A percentile compares a stretch with the other conserved stretches of the same genome.
These are phyloP conservation scores for Caenorhabditis uteleia DNA, from an alignment of 2,888 invertebrate genomes.

Conservation along the genomic window DNA sequence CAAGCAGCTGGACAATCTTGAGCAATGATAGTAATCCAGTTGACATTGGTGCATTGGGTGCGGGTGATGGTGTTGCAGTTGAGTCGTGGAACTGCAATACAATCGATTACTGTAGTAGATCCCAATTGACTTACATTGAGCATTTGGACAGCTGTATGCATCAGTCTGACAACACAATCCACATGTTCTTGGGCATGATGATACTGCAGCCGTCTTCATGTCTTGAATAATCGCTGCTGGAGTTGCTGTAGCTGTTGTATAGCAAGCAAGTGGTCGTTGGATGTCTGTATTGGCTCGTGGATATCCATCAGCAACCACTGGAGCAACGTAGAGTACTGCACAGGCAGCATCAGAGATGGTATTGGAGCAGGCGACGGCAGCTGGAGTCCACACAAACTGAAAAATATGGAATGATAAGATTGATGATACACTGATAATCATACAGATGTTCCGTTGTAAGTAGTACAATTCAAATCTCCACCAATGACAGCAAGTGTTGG, in stretches of 20 bases:
- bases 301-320: neutral
- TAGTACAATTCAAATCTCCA: too few relatives aligned
- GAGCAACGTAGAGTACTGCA: neutral
- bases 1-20: slow-evolving; percentile 26
- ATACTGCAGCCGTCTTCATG: slow-evolving; percentile 3
- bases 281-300: too few relatives aligned
- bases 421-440: too few relatives aligned
- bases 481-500: too few relatives aligned
- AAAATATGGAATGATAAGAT: too few relatives aligned
- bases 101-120: neutral
- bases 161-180: slow-evolving; percentile 31
- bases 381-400: neutral
- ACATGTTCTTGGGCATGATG: slow-evolving; percentile 25
- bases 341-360: neutral
- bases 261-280: neutral
- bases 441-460: too few relatives aligned
- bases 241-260: neutral
- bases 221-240: neutral
- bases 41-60: slow-evolving; percentile 11
- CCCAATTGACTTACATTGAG: neutral
- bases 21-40: slow-evolving; percentile 27
- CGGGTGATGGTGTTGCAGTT: slow-evolving; percentile 17
- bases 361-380: neutral
- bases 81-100: slow-evolving; percentile 16
- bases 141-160: slow-evolving; percentile 19